phyloP scores from a whole-genome alignment of 2,113 vertebrate genomes.

The Struthidea cinerea region DNA sequence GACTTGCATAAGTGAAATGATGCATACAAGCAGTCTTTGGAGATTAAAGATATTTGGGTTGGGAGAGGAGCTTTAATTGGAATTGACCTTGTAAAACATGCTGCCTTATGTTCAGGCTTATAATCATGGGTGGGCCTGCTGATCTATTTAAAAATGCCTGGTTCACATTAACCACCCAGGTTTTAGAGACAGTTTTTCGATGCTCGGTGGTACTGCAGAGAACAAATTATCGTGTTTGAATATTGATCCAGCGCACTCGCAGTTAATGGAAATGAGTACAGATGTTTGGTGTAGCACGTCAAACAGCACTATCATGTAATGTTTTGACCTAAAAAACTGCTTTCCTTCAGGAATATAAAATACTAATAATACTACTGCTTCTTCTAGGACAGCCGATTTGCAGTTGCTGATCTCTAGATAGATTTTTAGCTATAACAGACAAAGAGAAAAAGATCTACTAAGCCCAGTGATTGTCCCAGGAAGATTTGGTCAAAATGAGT shows the following conservation, averaged over 20 bases:
- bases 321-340: neutral
- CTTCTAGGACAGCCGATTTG: conserved; percentile 6
- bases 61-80: conserved; percentile 67
- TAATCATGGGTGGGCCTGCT: conserved; percentile 69
- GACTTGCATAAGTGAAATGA: conserved; percentile 50
- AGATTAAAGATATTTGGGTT: conserved; percentile 66
- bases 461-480: neutral
- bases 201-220: neutral
- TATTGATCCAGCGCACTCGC: neutral
- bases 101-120: conserved; percentile 49
- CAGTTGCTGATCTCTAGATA: neutral
- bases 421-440: neutral
- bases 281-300: neutral
- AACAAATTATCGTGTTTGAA: neutral
- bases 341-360: conserved; percentile 11
- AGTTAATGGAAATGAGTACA: neutral
- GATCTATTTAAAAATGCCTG: conserved; percentile 55
- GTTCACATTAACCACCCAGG: conserved; percentile 51
- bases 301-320: neutral
- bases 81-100: conserved; percentile 55
- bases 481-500: neutral
- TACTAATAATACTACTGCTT: neutral
- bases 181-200: conserved; percentile 23
- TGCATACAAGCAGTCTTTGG: conserved; percentile 43
- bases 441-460: neutral